Conservation (phyloP, 2,888 invertebrate genomes). For the Deilephila elpenor region DNA sequence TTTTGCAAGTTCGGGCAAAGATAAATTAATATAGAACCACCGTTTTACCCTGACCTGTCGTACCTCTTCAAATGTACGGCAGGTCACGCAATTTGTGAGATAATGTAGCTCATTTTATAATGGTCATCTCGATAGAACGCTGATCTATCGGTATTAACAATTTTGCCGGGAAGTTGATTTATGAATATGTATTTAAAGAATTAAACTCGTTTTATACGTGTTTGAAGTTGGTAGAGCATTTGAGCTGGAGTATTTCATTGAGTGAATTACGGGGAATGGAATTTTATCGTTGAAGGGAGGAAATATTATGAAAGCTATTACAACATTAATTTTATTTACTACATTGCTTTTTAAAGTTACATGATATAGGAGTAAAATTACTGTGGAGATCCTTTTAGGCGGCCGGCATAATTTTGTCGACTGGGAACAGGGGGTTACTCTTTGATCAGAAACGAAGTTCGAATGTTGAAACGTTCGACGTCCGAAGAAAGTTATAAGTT, state of each 20-base stretch:
- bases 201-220: slow-evolving; percentile 18
- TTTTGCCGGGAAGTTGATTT: slow-evolving; percentile 49
- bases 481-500: too few relatives aligned
- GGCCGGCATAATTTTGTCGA: too few relatives aligned
- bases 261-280: neutral
- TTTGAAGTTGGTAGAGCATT: neutral
- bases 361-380: too few relatives aligned
- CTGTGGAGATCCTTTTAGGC: too few relatives aligned
- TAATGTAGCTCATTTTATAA: slow-evolving; percentile 39
- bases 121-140: slow-evolving; percentile 46
- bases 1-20: slow-evolving; percentile 48
- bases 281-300: neutral
- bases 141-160: slow-evolving; percentile 55
- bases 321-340: too few relatives aligned
- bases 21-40: slow-evolving; percentile 52
- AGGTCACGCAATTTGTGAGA: slow-evolving; percentile 32
- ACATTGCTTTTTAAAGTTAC: too few relatives aligned
- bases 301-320: neutral
- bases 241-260: neutral
- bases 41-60: slow-evolving; percentile 40
- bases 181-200: slow-evolving; percentile 46
- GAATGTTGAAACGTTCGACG: too few relatives aligned
- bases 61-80: slow-evolving; percentile 36
- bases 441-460: too few relatives aligned
- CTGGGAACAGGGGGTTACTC: too few relatives aligned